A percentile compares a stretch with the other conserved stretches of the same genome.
phyloP scores from a whole-genome alignment of 2,797 vertebrate species.

The Leptodon cayanensis region DNA sequence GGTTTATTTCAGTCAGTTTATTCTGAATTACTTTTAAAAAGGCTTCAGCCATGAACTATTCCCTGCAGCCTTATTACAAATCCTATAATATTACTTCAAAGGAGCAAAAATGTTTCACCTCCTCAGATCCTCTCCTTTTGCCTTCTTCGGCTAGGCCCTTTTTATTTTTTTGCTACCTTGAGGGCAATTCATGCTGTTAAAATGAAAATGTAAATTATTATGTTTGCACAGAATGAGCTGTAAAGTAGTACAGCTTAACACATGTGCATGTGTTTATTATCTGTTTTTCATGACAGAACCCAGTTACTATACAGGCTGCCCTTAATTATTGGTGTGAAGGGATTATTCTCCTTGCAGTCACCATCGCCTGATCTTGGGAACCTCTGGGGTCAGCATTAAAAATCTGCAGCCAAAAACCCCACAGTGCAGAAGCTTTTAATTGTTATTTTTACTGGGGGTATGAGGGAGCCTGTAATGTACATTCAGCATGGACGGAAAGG shows the following conservation, averaged over 20 bases:
- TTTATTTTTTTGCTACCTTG: slow-evolving; percentile 71
- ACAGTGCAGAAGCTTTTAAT: slow-evolving; percentile 45
- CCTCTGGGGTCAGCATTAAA: slow-evolving; percentile 66
- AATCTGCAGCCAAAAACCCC: slow-evolving; percentile 22
- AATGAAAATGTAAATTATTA: slow-evolving; percentile 78
- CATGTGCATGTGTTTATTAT: slow-evolving; percentile 81
- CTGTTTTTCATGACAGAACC: slow-evolving; percentile 77
- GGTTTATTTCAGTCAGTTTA: slow-evolving; percentile 75
- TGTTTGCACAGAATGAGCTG: slow-evolving; percentile 78
- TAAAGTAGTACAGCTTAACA: slow-evolving; percentile 82
- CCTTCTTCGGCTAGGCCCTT: slow-evolving; percentile 61
- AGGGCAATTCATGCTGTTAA: slow-evolving; percentile 73
- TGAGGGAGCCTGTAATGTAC: slow-evolving; percentile 3
- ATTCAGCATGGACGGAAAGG: slow-evolving; percentile 29
- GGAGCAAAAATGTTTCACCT: slow-evolving; percentile 74
- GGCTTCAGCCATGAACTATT: slow-evolving; percentile 67
- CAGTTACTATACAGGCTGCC: slow-evolving; percentile 69
- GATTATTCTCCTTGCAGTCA: slow-evolving; percentile 71
- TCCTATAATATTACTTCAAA: slow-evolving; percentile 80
- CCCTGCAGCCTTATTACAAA: slow-evolving; percentile 76
- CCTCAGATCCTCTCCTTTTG: slow-evolving; percentile 70
- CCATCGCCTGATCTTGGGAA: slow-evolving; percentile 68
- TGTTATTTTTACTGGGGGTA: slow-evolving; percentile 40
- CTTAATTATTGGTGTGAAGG: slow-evolving; percentile 80
- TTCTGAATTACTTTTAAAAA: slow-evolving; percentile 72